Evolutionary conservation across 1,140 invertebrate genomes (phyloP), one percentile per base, ranked within the genome.

Genomic region (Scylla paramamosain): DNA sequence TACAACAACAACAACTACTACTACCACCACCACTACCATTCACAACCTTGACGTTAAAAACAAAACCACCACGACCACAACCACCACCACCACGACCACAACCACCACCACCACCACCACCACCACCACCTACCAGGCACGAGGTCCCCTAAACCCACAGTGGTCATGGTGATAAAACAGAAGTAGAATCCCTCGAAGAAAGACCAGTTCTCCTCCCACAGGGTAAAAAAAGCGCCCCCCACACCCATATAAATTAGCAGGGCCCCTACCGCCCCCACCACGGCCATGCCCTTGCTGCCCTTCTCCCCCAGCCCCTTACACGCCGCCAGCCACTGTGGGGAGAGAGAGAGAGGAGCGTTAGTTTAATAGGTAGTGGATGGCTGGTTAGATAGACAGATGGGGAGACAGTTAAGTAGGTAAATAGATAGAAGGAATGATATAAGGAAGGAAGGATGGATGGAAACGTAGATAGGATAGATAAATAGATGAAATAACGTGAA

Each of bases 171-270:
- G 91, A 95, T 92, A 77, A 95, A 95, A 20, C 94, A 95, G 91
- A 95, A 95, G 94, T 92, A 92, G 39, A 95, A 95, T 0, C 90
- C 89, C 96, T 99, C 98, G 96, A 99, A 99, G 97, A 99, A 99
- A 3, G 97, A 98, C 99, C 99, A 99, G 16, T 59, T 20, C 84
- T 98, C 98, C 96, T 99, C 98, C 98, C 98, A 98, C 93, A 98
- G 97, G 96, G 98, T 98, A 95, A 97, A 97, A 32, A 97, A 96
- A 52, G 95, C 96, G 92, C 96, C 96, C 8, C 98, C 98, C 0
- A 98, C 98, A 0, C 98, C 98, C 88, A 99, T 97, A 97, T 98
- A 99, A 16, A 98, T 96, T 88, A 98, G 98, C 8, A 99, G 97
- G 93, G 98, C 98, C 4, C 97, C 97, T 0, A 99, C 98, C 0